Evolutionary conservation across 2,797 vertebrate genomes (phyloP).

Genomic region (Sylvia borin): DNA sequence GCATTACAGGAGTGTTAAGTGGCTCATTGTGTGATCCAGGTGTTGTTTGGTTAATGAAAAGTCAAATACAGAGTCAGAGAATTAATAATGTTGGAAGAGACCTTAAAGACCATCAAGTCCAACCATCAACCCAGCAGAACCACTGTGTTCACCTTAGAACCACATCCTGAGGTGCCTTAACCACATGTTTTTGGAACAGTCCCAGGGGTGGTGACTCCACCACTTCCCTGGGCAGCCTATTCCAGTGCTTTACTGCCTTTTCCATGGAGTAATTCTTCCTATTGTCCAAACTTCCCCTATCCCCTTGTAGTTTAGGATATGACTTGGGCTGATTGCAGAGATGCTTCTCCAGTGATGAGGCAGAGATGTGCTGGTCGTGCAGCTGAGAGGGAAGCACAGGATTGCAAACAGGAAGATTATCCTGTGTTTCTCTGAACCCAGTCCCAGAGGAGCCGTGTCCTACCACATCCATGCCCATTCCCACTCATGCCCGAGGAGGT

Average conservation of each 20-base stretch:
- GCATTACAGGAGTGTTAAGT: too few species aligned
- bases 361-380: neutral
- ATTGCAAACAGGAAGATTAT: neutral
- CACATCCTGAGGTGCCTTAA: neutral
- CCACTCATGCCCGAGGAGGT: rapidly evolving
- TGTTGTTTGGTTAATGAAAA: neutral
- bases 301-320: neutral
- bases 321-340: neutral
- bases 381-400: neutral
- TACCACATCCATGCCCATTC: neutral
- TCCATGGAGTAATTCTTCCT: neutral
- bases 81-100: neutral
- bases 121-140: neutral
- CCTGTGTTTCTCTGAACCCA: neutral
- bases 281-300: neutral
- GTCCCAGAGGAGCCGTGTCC: neutral
- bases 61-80: neutral
- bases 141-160: neutral
- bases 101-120: neutral
- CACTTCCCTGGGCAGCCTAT: neutral
- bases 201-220: neutral
- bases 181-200: neutral
- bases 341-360: neutral
- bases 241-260: neutral
- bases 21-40: neutral